A percentile compares a stretch with the other conserved stretches of the same genome.
These are phyloP conservation scores for Microctonus brassicae DNA, from an alignment of 2,888 invertebrate species.

Conservation along the genomic window DNA sequence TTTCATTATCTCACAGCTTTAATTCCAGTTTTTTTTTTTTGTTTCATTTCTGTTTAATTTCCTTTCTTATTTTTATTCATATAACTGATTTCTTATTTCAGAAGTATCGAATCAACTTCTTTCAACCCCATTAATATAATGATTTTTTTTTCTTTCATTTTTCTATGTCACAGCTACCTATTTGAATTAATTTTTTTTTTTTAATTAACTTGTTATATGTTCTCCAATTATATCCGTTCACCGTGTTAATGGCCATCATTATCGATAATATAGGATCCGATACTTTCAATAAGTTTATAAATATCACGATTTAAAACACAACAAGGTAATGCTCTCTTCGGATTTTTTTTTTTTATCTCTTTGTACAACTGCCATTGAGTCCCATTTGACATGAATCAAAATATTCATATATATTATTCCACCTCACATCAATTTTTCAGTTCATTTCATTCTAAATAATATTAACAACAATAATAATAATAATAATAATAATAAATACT, in stretches of 20 bases:
- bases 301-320: constrained; percentile 32
- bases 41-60: neutral
- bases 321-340: constrained; percentile 17
- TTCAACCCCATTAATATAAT: constrained; percentile 23
- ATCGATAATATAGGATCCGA: constrained; percentile 26
- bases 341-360: constrained; percentile 2
- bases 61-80: neutral
- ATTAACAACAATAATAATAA: constrained; percentile 2
- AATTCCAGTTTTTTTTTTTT: neutral
- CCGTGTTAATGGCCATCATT: neutral
- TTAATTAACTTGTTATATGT: neutral
- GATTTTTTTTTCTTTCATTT: neutral
- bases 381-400: constrained; percentile 20
- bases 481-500: constrained; percentile 6
- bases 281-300: constrained; percentile 32
- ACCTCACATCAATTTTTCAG: neutral
- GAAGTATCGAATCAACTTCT: constrained; percentile 37
- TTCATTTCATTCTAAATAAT: constrained; percentile 13
- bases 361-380: constrained; percentile 29
- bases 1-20: constrained; percentile 11
- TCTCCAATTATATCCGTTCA: neutral
- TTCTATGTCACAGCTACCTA: neutral
- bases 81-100: neutral
- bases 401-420: constrained; percentile 4
- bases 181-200: neutral